These are phyloP conservation scores for Phlogophora meticulosa DNA, from an alignment of 2,888 invertebrate species.

Conservation along the genomic window DNA sequence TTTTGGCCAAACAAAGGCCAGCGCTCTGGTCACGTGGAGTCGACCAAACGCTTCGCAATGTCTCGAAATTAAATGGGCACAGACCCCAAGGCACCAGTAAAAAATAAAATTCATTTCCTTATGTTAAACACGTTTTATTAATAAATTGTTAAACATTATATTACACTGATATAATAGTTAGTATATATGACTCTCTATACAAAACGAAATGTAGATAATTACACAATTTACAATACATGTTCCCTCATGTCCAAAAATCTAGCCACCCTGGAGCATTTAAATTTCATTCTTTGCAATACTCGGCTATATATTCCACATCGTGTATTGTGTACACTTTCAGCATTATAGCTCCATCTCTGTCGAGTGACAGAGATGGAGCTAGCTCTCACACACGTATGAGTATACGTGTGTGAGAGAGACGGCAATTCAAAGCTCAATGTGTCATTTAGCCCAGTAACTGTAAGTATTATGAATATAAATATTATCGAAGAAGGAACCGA, in stretches of 20 bases:
- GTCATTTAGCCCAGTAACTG: background rate
- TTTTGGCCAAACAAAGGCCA: too few relatives aligned
- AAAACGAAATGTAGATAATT: constrained; percentile 78
- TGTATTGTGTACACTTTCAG: background rate
- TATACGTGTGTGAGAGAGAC: too few relatives aligned
- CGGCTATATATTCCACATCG: too few relatives aligned
- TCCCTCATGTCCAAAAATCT: constrained; percentile 43
- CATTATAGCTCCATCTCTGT: background rate
- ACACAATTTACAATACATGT: constrained; percentile 77
- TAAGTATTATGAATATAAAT: constrained; percentile 34
- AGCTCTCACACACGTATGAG: too few relatives aligned
- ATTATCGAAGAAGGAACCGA: constrained; percentile 38
- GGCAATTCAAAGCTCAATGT: background rate
- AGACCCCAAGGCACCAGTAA: background rate
- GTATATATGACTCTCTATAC: constrained; percentile 88
- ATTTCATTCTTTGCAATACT: constrained; percentile 14
- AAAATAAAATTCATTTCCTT: constrained; percentile 5
- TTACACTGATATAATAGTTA: constrained; percentile 79
- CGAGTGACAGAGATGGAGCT: too few relatives aligned
- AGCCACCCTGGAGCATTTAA: constrained; percentile 54
- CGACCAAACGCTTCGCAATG: too few relatives aligned
- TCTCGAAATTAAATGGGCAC: too few relatives aligned
- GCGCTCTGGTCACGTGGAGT: too few relatives aligned
- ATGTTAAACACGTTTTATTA: constrained; percentile 82
- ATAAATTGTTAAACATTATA: constrained; percentile 83